Evolutionary conservation across 2,888 invertebrate species (phyloP).

Genomic region (Agrochola lota): DNA sequence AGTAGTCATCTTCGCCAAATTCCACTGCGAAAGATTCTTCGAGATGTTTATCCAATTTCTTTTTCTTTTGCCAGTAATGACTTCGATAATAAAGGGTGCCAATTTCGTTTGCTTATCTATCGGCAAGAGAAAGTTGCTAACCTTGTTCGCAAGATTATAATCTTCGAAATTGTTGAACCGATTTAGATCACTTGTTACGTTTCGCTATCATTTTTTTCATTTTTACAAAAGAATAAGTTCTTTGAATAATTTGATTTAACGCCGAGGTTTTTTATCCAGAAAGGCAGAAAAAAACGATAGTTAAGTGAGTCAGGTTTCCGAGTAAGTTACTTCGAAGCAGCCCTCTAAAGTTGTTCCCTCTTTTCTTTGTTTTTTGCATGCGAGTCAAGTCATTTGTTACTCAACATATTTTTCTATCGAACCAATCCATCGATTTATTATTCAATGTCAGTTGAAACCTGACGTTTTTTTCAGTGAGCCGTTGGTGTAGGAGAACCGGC

Average conservation of each 20-base stretch:
- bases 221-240: slow-evolving; percentile 34
- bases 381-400: slow-evolving; percentile 50
- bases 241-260: slow-evolving; percentile 26
- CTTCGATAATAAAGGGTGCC: slow-evolving; percentile 60
- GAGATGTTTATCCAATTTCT: slow-evolving; percentile 26
- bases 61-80: slow-evolving; percentile 34
- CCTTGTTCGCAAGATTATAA: slow-evolving; percentile 55
- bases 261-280: slow-evolving; percentile 4
- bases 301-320: slow-evolving; percentile 1
- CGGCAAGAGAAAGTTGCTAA: slow-evolving; percentile 61
- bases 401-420: slow-evolving; percentile 51
- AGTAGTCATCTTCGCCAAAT: slow-evolving; percentile 3
- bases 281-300: slow-evolving; percentile 7
- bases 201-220: slow-evolving; percentile 26
- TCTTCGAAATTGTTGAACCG: slow-evolving; percentile 57
- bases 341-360: slow-evolving; percentile 17
- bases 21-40: slow-evolving; percentile 2
- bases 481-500: slow-evolving; percentile 83
- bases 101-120: slow-evolving; percentile 63
- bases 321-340: slow-evolving; percentile 16
- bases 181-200: slow-evolving; percentile 59
- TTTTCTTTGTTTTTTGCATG: slow-evolving; percentile 33
- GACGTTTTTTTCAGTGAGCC: slow-evolving; percentile 74
- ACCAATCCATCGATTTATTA: slow-evolving; percentile 63
- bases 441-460: slow-evolving; percentile 76